Evolutionary conservation across 2,888 invertebrate genomes (phyloP).

Genomic region (Pecten maximus): DNA sequence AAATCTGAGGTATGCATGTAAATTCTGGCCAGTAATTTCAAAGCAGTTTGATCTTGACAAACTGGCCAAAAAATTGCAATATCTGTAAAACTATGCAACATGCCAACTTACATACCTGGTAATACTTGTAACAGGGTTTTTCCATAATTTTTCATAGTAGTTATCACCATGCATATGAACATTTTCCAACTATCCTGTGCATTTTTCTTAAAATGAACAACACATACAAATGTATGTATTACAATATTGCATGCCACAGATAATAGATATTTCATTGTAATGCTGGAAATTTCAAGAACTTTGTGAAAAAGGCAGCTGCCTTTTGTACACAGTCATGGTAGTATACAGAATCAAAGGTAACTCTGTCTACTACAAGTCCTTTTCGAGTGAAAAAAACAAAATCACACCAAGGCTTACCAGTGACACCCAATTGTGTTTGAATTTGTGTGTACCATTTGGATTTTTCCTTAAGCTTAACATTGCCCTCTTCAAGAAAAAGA

Average conservation of each 20-base stretch:
- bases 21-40: too few relatives aligned
- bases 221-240: background rate
- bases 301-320: conserved; percentile 27
- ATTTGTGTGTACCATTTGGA: conserved; percentile 44
- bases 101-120: background rate
- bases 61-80: too few relatives aligned
- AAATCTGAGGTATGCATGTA: too few relatives aligned
- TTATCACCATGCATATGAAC: background rate
- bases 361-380: conserved; percentile 41
- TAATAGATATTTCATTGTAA: background rate
- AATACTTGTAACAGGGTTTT: background rate
- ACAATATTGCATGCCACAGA: background rate
- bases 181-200: background rate
- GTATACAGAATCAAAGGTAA: conserved; percentile 40
- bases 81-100: too few relatives aligned
- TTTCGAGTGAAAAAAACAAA: conserved; percentile 45
- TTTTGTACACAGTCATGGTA: conserved; percentile 37
- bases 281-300: conserved; percentile 17
- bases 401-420: conserved; percentile 41
- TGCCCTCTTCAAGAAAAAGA: conserved; percentile 36
- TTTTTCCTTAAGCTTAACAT: conserved; percentile 41
- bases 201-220: background rate
- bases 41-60: too few relatives aligned
- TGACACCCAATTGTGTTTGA: conserved; percentile 42
- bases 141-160: background rate